Base-by-base conservation (phyloP, 2,888 invertebrate species). In the Gibbula magus region DNA sequence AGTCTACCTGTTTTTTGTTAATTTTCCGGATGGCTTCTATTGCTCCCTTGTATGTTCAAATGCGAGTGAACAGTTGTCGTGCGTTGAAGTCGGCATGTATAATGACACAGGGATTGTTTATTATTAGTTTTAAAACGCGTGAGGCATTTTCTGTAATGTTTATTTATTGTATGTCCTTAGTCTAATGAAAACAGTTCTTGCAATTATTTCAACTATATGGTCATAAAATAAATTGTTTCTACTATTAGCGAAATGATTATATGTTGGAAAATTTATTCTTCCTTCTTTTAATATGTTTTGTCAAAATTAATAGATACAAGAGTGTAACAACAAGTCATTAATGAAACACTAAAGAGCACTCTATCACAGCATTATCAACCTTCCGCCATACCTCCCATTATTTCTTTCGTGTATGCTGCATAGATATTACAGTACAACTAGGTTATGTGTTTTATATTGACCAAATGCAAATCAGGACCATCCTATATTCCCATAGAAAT, bases 1-100 rank as follows among this genome's bases (percentile, higher is more conserved):
- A 96, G 89, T 98, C 98, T 22, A 98, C 96, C 79, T 96, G 96
- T 91, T 96, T 96, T 91, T 97, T 96, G 84, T 96, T 94, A 8
- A 98, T 95, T 84, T 96, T 95, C 90, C 97, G 97, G 77, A 98
- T 95, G 10, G 98, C 96, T 82, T 97, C 96, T 79, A 97, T 95
- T 78, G 97, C 95, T 0, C 97, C 97, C 89, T 96, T 96, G 93
- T 97, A 98, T 83, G 97, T 95, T 10, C 97, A 98, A 61, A 98
- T 96, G 89, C 96, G 96, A 0, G 98, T 97, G 93, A 96, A 98
- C 88, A 97, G 96, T 86, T 96, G 96, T 35, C 97, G 95, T 91
- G 96, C 96, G 93, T 98, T 98, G 5, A 96, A 95, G 92, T 97
- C 90, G 4, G 84, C 96, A 93, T 97, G 97, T n/a, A 97, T 97